Conservation (phyloP, 2,888 invertebrate species). For the Eudemis profundana region DNA sequence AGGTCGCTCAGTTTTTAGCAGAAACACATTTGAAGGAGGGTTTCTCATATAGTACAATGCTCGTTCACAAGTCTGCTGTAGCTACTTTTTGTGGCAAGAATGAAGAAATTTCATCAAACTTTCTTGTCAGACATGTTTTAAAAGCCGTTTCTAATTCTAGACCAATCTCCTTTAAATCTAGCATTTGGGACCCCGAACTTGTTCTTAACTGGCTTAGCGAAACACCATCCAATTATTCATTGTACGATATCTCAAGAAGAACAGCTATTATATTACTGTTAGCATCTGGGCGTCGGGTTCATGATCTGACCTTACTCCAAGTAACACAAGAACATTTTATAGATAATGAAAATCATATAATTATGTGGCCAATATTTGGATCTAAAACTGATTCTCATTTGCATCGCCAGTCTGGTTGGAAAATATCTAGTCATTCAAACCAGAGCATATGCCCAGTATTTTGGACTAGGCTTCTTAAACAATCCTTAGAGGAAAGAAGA, state of each 20-base stretch:
- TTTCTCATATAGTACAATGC: not conserved
- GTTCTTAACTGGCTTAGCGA: constrained; percentile 2
- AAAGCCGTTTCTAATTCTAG: not conserved
- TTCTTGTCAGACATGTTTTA: not conserved
- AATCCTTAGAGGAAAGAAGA: not conserved
- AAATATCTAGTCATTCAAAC: not conserved
- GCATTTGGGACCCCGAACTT: not conserved
- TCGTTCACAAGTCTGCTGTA: constrained; percentile 4
- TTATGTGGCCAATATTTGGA: constrained; percentile 4
- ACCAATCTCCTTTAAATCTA: not conserved
- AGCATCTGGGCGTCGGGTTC: constrained; percentile 8
- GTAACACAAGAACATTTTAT: not conserved
- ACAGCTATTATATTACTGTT: not conserved
- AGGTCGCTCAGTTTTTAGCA: constrained; percentile 6
- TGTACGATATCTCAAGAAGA: not conserved
- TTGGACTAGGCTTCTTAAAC: not conserved
- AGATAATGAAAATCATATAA: not conserved
- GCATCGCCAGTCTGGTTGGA: constrained; percentile 8
- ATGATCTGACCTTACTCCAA: constrained; percentile 11
- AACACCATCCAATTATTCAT: not conserved
- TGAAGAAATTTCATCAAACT: not conserved
- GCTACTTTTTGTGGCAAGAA: constrained; percentile 1
- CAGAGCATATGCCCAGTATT: constrained; percentile 18
- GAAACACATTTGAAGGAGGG: not conserved
- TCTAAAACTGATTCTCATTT: constrained; percentile 2